Evolutionary conservation across 2,888 invertebrate species (phyloP), one percentile per base, ranked within the genome.

Genomic region (Rotaria macrura): DNA sequence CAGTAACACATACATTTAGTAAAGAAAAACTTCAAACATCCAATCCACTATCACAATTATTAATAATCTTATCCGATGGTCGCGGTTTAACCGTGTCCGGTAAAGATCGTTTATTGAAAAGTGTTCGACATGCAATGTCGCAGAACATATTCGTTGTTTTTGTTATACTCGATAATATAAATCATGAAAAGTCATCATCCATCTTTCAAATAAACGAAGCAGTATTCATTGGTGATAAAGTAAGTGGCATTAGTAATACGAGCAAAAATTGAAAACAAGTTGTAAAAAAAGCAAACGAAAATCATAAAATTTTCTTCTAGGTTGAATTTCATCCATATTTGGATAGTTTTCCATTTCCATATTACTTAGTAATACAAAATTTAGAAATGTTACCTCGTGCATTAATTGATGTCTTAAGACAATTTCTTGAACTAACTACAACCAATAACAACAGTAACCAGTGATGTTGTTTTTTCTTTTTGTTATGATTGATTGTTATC

Each of bases 261-360:
- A n/a, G n/a, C n/a, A n/a, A n/a, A n/a, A n/a, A n/a, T n/a, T n/a
- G n/a, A n/a, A n/a, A n/a, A n/a, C n/a, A n/a, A n/a, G n/a, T n/a
- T n/a, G n/a, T n/a, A n/a, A n/a, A n/a, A n/a, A n/a, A 10, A 40
- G 1, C 10, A 85, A 85, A 10, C 86, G 17, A 10, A 85, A 86
- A 10, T 43, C 10, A 43, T 43, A 43, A 79, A 5, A n/a, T 7
- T 34, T 85, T 34, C 23, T 38, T 85, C 43, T 54, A 55, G 34
- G 49, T n/a, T 85, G 38, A 65, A 86, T 94, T 96, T 88, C 93
- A 93, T 88, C 93, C 94, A 0, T 98, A 98, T 90, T 93, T 99
- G 92, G 97, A 97, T 89, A 93, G 93, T 84, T 99, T 99, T 91
- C 99, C 99, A 0, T 99, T 99, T 91, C 97, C 97, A 0, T 98